Evolutionary conservation across 2,888 invertebrate genomes (phyloP).

Genomic region (Fissipunctia ypsillon): DNA sequence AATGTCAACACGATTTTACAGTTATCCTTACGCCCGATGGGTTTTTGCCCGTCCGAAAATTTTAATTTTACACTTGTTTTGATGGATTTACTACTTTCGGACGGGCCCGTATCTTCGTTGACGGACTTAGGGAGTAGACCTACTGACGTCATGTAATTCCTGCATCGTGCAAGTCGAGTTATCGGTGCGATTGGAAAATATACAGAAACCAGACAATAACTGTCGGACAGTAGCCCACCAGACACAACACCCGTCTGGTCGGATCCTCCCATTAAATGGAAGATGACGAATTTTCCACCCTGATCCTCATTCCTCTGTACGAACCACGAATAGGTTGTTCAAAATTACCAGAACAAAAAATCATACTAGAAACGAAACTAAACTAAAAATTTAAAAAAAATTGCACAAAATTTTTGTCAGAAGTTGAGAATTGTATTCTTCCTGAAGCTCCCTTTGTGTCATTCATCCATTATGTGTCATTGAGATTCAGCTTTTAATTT

Average conservation of each 20-base stretch:
- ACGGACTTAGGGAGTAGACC: too few relatives aligned
- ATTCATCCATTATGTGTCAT: background rate
- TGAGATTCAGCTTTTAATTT: background rate
- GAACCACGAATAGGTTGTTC: background rate
- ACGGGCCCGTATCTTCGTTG: too few relatives aligned
- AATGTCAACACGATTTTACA: too few relatives aligned
- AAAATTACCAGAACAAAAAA: background rate
- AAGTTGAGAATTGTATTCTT: background rate
- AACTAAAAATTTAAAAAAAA: background rate
- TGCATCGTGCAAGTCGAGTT: background rate
- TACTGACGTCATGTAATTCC: background rate
- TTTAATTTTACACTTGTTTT: too few relatives aligned
- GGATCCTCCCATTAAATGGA: background rate
- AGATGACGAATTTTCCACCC: background rate
- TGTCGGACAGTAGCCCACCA: too few relatives aligned
- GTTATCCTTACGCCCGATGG: too few relatives aligned
- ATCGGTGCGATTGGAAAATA: background rate
- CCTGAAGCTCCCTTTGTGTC: background rate
- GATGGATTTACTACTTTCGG: too few relatives aligned
- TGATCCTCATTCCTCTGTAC: background rate
- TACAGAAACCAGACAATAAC: background rate
- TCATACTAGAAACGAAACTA: background rate
- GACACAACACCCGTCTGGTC: background rate
- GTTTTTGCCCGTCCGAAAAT: too few relatives aligned
- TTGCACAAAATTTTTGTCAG: background rate